Evolutionary conservation across 2,113 vertebrate species (phyloP), one percentile per base, ranked within the genome.

Genomic region (Toxostoma redivivum): DNA sequence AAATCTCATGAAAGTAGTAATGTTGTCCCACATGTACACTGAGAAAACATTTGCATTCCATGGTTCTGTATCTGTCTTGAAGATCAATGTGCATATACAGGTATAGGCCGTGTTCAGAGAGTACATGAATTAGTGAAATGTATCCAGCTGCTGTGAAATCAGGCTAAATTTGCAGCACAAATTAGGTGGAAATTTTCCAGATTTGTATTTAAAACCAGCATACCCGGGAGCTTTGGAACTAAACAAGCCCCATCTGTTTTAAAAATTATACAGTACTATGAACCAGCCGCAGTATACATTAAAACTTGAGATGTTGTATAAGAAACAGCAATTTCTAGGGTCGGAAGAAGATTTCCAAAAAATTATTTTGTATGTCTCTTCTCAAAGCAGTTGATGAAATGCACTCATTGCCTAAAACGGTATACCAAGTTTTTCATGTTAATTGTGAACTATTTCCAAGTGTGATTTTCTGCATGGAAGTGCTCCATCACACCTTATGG

Each of bases 241-340:
- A 93, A 96, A 78, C 40, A 88, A 95, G 51, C 40, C 83, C 93
- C 94, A 96, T 96, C 95, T 96, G 95, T 82, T 92, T 94, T 70
- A 62, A 81, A 92, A 94, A 91, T 83, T 90, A 71, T 31, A 58
- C 79, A 90, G 51, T 58, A 33, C 64, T 64, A 60, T 7, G 48
- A 96, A 92, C 1, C 13, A 73, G 56, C 51, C 8, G 0, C 60
- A 67, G n/a, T 71, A 92, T 60, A 53, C 51, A 83, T 83, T 44
- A 83, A 78, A 90, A 81, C 83, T 86, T 42, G 64, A 80, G 83
- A 60, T 83, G 40, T 44, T 71, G 79, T 60, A 1, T 72, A 72
- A 94, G 69, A 86, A 86, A 76, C 37, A 86, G 44, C 40, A 87
- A 33, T 60, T 91, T 66, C 38, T 54, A 23, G 37, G 19, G 15